These are phyloP conservation scores for Leptodactylus fallax DNA, from an alignment of 2,797 vertebrate genomes.

Conservation along the genomic window DNA sequence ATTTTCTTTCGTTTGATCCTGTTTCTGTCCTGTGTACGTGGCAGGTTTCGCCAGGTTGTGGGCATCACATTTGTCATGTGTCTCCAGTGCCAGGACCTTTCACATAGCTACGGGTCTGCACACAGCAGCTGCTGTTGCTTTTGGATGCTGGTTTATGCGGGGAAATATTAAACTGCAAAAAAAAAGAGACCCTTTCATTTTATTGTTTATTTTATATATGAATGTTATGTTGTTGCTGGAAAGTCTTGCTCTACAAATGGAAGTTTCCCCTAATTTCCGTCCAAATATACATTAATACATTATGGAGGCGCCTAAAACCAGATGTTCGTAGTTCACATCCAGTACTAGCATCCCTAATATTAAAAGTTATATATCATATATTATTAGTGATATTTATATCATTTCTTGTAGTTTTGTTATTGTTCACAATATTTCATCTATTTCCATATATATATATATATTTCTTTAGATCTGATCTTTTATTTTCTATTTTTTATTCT, in stretches of 20 bases:
- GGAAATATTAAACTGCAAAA: constrained; percentile 34
- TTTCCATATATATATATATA: too few relatives aligned
- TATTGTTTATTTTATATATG: constrained; percentile 27
- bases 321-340: neutral
- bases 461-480: too few relatives aligned
- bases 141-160: constrained; percentile 21
- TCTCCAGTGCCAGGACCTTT: constrained; percentile 5
- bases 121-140: constrained; percentile 39
- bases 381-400: neutral
- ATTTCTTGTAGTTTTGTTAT: neutral
- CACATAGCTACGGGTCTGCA: neutral
- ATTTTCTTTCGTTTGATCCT: neutral
- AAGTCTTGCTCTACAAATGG: neutral
- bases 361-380: neutral
- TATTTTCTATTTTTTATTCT: too few relatives aligned
- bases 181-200: constrained; percentile 25
- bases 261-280: constrained; percentile 15
- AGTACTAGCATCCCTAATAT: neutral
- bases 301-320: neutral
- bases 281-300: constrained; percentile 1
- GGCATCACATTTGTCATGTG: neutral
- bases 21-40: constrained; percentile 12
- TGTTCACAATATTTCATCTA: neutral
- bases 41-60: neutral
- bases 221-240: constrained; percentile 21